phyloP scores from a whole-genome alignment of 2,888 invertebrate genomes.

The Steinernema hermaphroditum region DNA sequence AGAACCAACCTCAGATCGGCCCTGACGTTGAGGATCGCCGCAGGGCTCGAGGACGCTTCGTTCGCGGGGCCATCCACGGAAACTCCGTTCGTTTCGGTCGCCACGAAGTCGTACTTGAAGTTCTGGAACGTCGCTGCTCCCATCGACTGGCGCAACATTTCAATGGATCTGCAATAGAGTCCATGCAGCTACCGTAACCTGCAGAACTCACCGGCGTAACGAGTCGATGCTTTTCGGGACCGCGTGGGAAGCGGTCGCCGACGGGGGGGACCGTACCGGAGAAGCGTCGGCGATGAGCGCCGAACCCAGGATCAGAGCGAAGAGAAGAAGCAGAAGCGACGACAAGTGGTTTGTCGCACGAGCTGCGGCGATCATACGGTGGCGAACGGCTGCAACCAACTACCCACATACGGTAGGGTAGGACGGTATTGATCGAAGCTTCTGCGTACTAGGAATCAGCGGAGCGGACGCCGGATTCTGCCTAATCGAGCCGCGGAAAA shows the following conservation, averaged over 20 bases:
- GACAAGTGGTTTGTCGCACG: conserved; percentile 29
- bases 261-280: conserved; percentile 19
- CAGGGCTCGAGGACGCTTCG: conserved; percentile 18
- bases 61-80: not conserved
- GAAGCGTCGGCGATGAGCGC: conserved; percentile 22
- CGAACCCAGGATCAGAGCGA: not conserved
- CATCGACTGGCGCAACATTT: conserved; percentile 23
- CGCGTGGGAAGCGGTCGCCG: conserved; percentile 8
- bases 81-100: not conserved
- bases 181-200: not conserved
- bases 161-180: conserved; percentile 2
- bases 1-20: conserved; percentile 26
- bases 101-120: conserved; percentile 4
- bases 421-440: not conserved
- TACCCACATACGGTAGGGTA: conserved; percentile 29
- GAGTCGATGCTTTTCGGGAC: conserved; percentile 3
- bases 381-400: conserved; percentile 17
- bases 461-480: not conserved
- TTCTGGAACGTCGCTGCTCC: conserved; percentile 22
- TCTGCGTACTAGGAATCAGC: not conserved
- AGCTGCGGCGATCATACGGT: conserved; percentile 23
- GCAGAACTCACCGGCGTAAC: not conserved
- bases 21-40: conserved; percentile 15
- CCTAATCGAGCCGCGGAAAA: conserved; percentile 1
- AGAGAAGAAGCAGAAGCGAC: conserved; percentile 12